phyloP scores from a whole-genome alignment of 2,797 vertebrate genomes.

The Dendrocincla fuliginosa region DNA sequence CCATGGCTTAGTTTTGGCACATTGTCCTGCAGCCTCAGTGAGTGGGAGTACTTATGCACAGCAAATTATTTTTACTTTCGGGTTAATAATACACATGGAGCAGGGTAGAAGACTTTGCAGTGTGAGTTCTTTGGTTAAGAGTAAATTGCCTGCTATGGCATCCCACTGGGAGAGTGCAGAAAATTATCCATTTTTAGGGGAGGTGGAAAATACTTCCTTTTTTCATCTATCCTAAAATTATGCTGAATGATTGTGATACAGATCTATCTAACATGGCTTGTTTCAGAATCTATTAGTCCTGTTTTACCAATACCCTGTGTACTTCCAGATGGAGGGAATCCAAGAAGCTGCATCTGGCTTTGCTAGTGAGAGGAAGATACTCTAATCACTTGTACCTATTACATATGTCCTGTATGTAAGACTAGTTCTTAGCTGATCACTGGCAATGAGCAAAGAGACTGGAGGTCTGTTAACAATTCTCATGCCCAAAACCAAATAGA shows the following conservation, averaged over 20 bases:
- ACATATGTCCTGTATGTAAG: background rate
- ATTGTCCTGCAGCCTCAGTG: accelerated
- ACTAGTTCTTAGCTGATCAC: background rate
- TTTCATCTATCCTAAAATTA: background rate
- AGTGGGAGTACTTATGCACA: background rate
- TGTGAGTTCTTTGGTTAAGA: background rate
- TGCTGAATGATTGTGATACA: background rate
- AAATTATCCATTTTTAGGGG: background rate
- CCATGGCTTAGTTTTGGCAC: accelerated
- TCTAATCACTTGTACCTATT: background rate
- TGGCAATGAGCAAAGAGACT: background rate
- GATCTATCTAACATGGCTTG: background rate
- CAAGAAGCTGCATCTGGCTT: background rate
- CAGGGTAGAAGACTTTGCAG: background rate
- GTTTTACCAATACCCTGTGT: background rate
- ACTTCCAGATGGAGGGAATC: background rate
- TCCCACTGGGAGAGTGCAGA: background rate
- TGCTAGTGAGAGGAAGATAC: background rate
- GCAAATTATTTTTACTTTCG: background rate
- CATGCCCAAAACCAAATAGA: background rate
- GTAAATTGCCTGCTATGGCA: background rate
- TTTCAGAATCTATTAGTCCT: background rate
- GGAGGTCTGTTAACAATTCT: background rate
- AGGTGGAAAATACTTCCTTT: background rate
- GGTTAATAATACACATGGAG: background rate